Evolutionary conservation across 1,140 invertebrate species (phyloP).

Genomic region (Rhynchophorus ferrugineus): DNA sequence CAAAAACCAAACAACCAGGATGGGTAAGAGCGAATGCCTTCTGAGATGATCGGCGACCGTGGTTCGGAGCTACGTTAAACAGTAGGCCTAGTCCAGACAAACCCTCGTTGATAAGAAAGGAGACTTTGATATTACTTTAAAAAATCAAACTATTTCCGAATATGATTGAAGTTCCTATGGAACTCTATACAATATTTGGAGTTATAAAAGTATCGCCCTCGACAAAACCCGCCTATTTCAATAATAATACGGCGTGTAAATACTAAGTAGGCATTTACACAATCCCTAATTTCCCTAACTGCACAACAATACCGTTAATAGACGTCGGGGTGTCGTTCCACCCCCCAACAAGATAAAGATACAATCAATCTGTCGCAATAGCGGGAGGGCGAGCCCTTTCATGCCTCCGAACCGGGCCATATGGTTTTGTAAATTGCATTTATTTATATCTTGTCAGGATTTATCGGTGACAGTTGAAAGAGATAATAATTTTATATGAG

Average conservation of each 20-base stretch:
- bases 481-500: conserved; percentile 12
- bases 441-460: conserved; percentile 11
- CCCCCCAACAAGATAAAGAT: conserved; percentile 30
- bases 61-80: too few species aligned
- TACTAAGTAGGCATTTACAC: conserved; percentile 17
- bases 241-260: conserved; percentile 19
- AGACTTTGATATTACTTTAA: too few species aligned
- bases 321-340: conserved; percentile 23
- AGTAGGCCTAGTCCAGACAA: too few species aligned
- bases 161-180: too few species aligned
- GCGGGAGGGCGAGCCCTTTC: conserved; percentile 14
- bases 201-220: not conserved
- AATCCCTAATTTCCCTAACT: conserved; percentile 25
- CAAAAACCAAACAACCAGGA: too few species aligned
- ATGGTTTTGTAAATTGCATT: conserved; percentile 20
- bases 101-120: too few species aligned
- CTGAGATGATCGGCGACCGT: too few species aligned
- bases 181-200: too few species aligned
- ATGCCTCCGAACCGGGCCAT: conserved; percentile 17
- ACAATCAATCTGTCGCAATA: conserved; percentile 29
- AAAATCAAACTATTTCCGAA: too few species aligned
- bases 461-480: conserved; percentile 13
- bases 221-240: conserved; percentile 15
- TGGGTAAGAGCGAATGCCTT: too few species aligned
- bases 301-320: conserved; percentile 29